Evolutionary conservation across 1,140 invertebrate genomes (phyloP).

Genomic region (Drosophila carrolli): DNA sequence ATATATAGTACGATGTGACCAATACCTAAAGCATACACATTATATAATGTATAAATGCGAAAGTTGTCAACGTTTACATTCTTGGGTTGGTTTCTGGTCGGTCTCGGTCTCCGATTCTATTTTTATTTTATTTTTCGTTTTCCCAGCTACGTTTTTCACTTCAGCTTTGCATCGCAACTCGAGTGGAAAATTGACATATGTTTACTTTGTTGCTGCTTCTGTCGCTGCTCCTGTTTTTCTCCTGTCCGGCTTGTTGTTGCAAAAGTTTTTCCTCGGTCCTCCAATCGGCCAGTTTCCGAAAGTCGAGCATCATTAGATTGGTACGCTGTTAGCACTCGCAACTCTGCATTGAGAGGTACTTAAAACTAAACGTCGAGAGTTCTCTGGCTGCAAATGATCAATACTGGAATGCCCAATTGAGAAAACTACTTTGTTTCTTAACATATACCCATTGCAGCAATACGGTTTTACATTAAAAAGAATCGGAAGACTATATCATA

Average conservation of each 20-base stretch:
- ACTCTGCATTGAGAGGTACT: slow-evolving; percentile 20
- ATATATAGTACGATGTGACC: slow-evolving; percentile 8
- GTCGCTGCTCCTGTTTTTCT: slow-evolving; percentile 28
- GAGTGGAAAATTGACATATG: slow-evolving; percentile 83
- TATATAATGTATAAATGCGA: slow-evolving; percentile 55
- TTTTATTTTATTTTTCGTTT: slow-evolving; percentile 59
- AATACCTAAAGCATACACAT: slow-evolving; percentile 29
- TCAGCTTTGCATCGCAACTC: slow-evolving; percentile 79
- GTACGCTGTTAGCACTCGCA: slow-evolving; percentile 31
- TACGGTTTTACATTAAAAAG: too few relatives aligned
- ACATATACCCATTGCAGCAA: too few relatives aligned
- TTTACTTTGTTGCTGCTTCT: slow-evolving; percentile 71
- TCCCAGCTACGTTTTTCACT: slow-evolving; percentile 73
- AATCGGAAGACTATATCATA: too few relatives aligned
- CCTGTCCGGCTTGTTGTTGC: slow-evolving; percentile 36
- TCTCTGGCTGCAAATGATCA: neutral
- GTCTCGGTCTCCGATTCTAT: slow-evolving; percentile 28
- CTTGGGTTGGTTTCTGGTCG: slow-evolving; percentile 57
- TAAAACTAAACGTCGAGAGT: neutral
- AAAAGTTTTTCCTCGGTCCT: slow-evolving; percentile 37
- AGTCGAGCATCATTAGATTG: slow-evolving; percentile 70
- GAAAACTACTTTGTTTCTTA: too few relatives aligned
- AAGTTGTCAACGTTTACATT: slow-evolving; percentile 72
- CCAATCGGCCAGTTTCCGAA: slow-evolving; percentile 55
- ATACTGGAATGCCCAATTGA: neutral